Conservation (phyloP, 2,888 invertebrate species). For the Synanthedon formicaeformis region DNA sequence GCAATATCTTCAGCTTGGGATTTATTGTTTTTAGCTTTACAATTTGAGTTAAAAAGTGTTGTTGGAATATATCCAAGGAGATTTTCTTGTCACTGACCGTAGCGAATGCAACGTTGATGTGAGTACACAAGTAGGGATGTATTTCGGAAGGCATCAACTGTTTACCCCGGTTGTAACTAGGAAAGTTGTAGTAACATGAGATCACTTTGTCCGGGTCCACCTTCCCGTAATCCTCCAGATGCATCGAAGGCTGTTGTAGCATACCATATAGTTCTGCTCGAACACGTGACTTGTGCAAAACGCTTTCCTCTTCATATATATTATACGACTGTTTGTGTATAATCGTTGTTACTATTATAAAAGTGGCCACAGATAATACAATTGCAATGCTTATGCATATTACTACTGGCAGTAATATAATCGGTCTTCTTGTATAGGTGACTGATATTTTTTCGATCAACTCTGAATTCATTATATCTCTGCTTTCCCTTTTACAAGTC, state of each 20-base stretch:
- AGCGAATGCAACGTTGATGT: conserved; percentile 84
- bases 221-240: not conserved
- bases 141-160: conserved; percentile 69
- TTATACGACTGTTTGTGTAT: not conserved
- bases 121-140: conserved; percentile 82
- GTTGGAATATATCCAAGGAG: conserved; percentile 53
- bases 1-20: conserved; percentile 78
- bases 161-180: conserved; percentile 24
- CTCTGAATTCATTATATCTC: too few relatives aligned
- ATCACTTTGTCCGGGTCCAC: conserved; percentile 22
- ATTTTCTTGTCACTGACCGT: conserved; percentile 73
- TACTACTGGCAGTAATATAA: not conserved
- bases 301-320: not conserved
- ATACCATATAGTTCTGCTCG: not conserved
- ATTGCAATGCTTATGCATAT: not conserved
- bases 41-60: conserved; percentile 42
- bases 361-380: not conserved
- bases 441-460: too few relatives aligned
- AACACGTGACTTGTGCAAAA: not conserved
- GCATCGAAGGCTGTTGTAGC: not conserved
- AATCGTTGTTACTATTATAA: not conserved
- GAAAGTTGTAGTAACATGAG: conserved; percentile 79
- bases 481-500: too few relatives aligned
- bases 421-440: not conserved
- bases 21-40: conserved; percentile 70